These are phyloP conservation scores for Micronycteris hirsuta DNA, from an alignment of 2,113 vertebrate species.

Conservation along the genomic window DNA sequence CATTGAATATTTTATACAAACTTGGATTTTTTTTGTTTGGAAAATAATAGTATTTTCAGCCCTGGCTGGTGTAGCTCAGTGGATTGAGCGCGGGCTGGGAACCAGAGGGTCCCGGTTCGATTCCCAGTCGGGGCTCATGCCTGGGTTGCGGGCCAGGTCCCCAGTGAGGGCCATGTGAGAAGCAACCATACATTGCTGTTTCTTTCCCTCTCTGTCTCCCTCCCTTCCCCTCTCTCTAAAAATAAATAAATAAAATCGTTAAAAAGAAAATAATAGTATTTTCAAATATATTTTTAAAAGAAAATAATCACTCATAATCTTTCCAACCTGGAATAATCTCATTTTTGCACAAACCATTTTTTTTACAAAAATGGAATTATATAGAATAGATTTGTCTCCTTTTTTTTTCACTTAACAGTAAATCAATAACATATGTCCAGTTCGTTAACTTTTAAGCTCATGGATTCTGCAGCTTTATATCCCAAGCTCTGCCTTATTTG, in stretches of 20 bases:
- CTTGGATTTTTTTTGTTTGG: background rate
- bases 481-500: background rate
- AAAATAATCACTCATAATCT: background rate
- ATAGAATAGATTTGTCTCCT: background rate
- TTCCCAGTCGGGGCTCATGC: too few species aligned
- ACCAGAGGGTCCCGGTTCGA: too few species aligned
- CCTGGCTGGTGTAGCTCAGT: too few species aligned
- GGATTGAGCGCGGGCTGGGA: too few species aligned
- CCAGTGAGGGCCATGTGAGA: too few species aligned
- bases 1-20: background rate
- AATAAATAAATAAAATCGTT: too few species aligned
- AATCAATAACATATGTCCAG: background rate
- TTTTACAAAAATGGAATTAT: background rate
- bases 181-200: too few species aligned
- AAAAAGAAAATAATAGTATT: background rate
- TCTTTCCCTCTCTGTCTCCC: too few species aligned
- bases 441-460: background rate
- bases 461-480: background rate
- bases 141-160: too few species aligned
- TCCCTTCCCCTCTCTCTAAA: too few species aligned
- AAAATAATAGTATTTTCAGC: background rate
- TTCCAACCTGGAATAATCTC: background rate
- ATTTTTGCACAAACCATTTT: background rate
- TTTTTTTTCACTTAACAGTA: background rate
- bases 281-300: constrained; percentile 11